These are phyloP conservation scores for Gallirallus australis DNA, from an alignment of 2,797 vertebrate genomes.

Conservation along the genomic window DNA sequence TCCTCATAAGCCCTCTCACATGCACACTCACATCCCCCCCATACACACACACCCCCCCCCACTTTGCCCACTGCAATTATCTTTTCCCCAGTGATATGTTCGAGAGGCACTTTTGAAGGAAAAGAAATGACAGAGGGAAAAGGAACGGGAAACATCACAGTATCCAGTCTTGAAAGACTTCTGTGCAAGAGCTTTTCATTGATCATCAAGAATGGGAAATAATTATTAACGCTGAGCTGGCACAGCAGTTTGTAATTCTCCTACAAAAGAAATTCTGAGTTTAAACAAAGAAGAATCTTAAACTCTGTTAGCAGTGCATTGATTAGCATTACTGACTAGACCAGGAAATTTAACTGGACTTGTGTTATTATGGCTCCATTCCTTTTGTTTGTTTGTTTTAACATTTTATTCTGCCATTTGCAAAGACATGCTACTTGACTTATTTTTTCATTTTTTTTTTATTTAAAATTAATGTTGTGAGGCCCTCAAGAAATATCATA, in stretches of 20 bases:
- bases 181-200: not conserved
- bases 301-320: not conserved
- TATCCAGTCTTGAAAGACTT: not conserved
- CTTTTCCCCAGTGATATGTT: not conserved
- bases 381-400: not conserved
- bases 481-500: not conserved
- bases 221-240: not conserved
- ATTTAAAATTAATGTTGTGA: slow-evolving; percentile 24
- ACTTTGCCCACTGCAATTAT: not conserved
- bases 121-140: not conserved
- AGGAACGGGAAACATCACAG: not conserved
- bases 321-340: not conserved
- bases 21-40: no score
- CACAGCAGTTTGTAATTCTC: not conserved
- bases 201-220: not conserved
- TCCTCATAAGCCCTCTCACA: not conserved
- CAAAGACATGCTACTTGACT: not conserved
- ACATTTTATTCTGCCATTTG: not conserved
- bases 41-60: not conserved
- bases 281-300: not conserved
- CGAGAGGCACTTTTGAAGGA: not conserved
- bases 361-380: not conserved
- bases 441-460: not conserved
- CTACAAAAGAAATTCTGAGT: not conserved
- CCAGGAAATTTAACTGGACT: not conserved